Conservation (phyloP, 1,140 invertebrate species). For the Cotesia vestalis region DNA sequence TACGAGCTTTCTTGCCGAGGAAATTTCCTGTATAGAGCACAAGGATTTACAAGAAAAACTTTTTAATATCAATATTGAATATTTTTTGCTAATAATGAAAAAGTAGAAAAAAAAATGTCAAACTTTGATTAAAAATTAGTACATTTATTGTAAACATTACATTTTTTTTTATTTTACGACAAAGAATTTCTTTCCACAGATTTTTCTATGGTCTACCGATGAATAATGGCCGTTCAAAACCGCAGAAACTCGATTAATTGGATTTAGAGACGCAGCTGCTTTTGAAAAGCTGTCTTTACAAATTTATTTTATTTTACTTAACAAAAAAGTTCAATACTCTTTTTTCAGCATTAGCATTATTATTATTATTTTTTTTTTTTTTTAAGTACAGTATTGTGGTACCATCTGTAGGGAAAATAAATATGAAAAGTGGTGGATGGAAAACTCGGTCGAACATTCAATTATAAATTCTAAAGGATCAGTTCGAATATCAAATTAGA, state of each 20-base stretch:
- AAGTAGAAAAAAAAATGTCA: too few species aligned
- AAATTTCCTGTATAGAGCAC: too few species aligned
- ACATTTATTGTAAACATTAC: too few species aligned
- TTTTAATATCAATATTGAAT: too few species aligned
- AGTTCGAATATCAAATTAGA: not conserved
- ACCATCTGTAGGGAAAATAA: slow-evolving; percentile 11
- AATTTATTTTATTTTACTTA: slow-evolving; percentile 9
- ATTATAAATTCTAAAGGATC: slow-evolving; percentile 13
- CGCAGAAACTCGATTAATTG: slow-evolving; percentile 21
- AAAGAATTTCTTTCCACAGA: not conserved
- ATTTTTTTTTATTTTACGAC: too few species aligned
- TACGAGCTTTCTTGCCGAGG: too few species aligned
- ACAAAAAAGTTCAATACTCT: too few species aligned
- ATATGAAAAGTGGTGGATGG: slow-evolving; percentile 5
- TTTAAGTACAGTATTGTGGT: not conserved
- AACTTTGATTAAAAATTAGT: too few species aligned
- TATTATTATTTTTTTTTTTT: not conserved
- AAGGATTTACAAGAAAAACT: too few species aligned
- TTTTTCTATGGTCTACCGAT: not conserved
- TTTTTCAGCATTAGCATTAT: too few species aligned
- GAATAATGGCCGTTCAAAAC: slow-evolving; percentile 17
- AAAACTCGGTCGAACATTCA: not conserved
- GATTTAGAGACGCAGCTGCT: not conserved
- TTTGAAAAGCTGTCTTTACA: slow-evolving; percentile 14
- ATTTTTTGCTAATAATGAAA: too few species aligned